A percentile compares a stretch with the other conserved stretches of the same genome.
phyloP scores from a whole-genome alignment of 2,797 vertebrate genomes.

The Lepilemur septentrionalis region DNA sequence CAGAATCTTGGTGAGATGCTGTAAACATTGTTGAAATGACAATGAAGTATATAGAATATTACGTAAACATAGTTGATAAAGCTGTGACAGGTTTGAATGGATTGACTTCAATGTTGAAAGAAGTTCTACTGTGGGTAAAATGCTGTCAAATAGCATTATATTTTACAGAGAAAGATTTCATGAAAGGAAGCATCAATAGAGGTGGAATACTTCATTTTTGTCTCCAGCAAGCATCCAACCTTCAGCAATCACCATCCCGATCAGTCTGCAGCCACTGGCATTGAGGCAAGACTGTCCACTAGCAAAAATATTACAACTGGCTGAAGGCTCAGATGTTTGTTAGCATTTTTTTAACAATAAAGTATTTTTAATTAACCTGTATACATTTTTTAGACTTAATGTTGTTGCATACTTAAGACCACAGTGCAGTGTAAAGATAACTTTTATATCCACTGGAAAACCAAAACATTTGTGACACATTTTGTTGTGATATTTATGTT shows the following conservation, averaged over 20 bases:
- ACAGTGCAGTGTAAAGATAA: background rate
- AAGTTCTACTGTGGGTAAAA: background rate
- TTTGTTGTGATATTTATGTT: background rate
- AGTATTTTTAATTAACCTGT: background rate
- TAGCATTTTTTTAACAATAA: background rate
- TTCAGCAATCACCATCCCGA: background rate
- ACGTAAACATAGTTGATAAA: background rate
- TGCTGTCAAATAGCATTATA: background rate
- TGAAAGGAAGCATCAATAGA: background rate
- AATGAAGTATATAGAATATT: background rate
- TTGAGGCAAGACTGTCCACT: background rate
- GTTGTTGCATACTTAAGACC: background rate
- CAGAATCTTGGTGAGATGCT: background rate
- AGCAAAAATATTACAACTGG: background rate
- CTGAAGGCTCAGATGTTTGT: background rate
- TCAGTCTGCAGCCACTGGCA: background rate
- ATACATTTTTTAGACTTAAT: background rate
- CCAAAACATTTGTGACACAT: background rate
- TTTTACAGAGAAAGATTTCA: background rate
- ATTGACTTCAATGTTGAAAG: background rate
- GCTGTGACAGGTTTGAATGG: background rate
- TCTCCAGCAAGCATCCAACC: background rate
- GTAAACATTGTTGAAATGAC: background rate
- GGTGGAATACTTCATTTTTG: background rate
- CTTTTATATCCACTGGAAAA: background rate